phyloP scores from a whole-genome alignment of 2,888 invertebrate genomes.

The Antheraea assamensis region DNA sequence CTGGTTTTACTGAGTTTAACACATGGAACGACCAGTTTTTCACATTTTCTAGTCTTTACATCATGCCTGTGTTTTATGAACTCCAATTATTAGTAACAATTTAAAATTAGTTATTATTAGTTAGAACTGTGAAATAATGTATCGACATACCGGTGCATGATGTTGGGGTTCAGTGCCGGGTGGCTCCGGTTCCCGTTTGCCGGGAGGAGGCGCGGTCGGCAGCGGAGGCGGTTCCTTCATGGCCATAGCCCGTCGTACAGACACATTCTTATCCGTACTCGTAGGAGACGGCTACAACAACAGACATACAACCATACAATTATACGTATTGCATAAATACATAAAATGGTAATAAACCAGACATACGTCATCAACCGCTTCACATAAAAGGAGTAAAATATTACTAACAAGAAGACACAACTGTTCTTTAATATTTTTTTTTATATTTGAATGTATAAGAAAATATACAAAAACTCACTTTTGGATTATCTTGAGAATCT shows the following conservation, averaged over 20 bases:
- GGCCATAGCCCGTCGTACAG: constrained; percentile 84
- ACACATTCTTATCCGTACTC: constrained; percentile 81
- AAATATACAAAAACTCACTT: constrained; percentile 46
- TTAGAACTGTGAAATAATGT: not conserved
- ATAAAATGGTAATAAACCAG: not conserved
- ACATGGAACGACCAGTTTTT: too few species aligned
- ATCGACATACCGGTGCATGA: constrained; percentile 52
- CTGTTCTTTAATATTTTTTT: too few species aligned
- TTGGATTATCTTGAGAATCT: constrained; percentile 68
- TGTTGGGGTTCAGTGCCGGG: constrained; percentile 76
- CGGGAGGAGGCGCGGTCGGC: constrained; percentile 77
- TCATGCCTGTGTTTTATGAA: too few species aligned
- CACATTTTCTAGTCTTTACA: too few species aligned
- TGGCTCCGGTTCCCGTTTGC: constrained; percentile 80
- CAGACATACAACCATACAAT: not conserved
- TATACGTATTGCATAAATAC: too few species aligned
- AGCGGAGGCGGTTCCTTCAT: constrained; percentile 84
- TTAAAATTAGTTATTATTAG: too few species aligned
- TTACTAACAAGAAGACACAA: too few species aligned
- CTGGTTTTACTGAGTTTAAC: too few species aligned
- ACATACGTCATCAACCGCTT: too few species aligned
- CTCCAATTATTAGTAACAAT: too few species aligned
- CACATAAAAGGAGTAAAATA: not conserved
- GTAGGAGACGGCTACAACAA: constrained; percentile 45
- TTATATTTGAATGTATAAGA: too few species aligned